Evolutionary conservation across 1,140 invertebrate species (phyloP).

Genomic region (Meloidogyne hapla): DNA sequence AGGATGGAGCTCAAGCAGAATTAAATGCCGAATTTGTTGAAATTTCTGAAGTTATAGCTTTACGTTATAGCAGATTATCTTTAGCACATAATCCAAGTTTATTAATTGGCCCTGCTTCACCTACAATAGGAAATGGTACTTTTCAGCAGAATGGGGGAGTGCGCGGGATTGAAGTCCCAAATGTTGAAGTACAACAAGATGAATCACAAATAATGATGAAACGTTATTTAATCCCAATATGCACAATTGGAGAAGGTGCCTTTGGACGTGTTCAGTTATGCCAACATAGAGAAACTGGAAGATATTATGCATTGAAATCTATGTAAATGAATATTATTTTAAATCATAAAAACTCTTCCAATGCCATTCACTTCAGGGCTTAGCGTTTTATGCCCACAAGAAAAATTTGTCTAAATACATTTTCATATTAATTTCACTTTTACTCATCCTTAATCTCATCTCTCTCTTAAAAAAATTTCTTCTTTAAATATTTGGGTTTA

Average conservation of each 20-base stretch:
- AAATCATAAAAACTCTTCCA: too few relatives aligned
- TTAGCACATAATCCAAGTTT: conserved; percentile 21
- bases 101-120: conserved; percentile 12
- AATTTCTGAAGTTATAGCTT: conserved; percentile 22
- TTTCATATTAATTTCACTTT: too few relatives aligned
- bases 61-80: conserved; percentile 11
- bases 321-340: conserved; percentile 27
- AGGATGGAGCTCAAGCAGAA: conserved; percentile 27
- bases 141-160: neutral
- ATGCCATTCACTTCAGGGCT: too few relatives aligned
- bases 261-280: conserved; percentile 60
- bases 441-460: too few relatives aligned
- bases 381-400: too few relatives aligned
- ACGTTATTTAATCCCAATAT: conserved; percentile 13
- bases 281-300: conserved; percentile 49
- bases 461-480: too few relatives aligned
- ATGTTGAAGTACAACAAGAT: neutral
- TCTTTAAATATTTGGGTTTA: too few relatives aligned
- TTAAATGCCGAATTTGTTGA: conserved; percentile 29
- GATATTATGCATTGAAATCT: conserved; percentile 60
- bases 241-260: conserved; percentile 54
- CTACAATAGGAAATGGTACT: neutral
- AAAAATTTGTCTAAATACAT: too few relatives aligned
- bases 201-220: conserved; percentile 28
- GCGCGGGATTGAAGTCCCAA: conserved; percentile 4